phyloP scores from a whole-genome alignment of 2,888 invertebrate genomes.

The Ectemnius continuus region DNA sequence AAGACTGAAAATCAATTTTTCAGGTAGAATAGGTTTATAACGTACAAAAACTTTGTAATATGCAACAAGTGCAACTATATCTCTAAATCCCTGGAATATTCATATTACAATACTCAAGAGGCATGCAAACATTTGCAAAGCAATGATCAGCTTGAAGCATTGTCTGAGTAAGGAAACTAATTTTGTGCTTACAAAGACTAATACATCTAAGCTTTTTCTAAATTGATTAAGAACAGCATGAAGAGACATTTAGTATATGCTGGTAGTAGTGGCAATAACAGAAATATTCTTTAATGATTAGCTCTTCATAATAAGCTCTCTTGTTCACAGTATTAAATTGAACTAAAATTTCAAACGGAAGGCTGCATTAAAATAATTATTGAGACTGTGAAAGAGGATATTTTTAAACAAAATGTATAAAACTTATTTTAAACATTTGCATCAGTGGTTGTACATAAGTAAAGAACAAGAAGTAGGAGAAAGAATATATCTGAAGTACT shows the following conservation, averaged over 20 bases:
- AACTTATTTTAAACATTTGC: constrained; percentile 68
- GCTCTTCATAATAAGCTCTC: too few species aligned
- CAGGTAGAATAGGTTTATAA: constrained; percentile 55
- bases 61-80: constrained; percentile 40
- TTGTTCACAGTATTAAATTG: too few species aligned
- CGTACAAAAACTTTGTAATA: constrained; percentile 48
- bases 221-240: constrained; percentile 8
- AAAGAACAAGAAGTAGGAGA: constrained; percentile 64
- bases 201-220: constrained; percentile 56
- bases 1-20: constrained; percentile 29
- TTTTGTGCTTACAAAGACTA: constrained; percentile 65
- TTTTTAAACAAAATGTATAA: constrained; percentile 70
- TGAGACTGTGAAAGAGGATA: constrained; percentile 44
- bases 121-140: constrained; percentile 47
- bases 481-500: constrained; percentile 67
- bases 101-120: constrained; percentile 58
- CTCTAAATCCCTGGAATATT: constrained; percentile 52
- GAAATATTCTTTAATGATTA: too few species aligned
- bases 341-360: constrained; percentile 13
- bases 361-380: constrained; percentile 36
- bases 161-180: constrained; percentile 57
- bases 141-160: constrained; percentile 55
- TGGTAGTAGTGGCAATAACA: too few species aligned
- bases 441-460: constrained; percentile 68
- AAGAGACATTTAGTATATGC: too few species aligned